Evolutionary conservation across 2,888 invertebrate genomes (phyloP), one percentile per base, ranked within the genome.

Genomic region (Trachelus stipa): DNA sequence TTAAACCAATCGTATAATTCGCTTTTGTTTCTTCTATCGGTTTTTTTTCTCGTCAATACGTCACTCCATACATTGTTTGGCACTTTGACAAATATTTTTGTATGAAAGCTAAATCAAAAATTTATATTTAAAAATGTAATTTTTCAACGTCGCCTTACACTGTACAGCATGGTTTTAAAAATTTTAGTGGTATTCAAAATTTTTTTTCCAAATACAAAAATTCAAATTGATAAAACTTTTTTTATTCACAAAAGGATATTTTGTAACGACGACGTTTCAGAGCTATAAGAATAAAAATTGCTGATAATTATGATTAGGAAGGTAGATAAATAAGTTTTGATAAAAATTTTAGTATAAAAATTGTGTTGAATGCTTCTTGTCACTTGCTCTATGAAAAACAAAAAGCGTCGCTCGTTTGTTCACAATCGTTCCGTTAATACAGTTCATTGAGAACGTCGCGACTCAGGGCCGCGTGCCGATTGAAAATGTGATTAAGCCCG

Each of bases 401-500:
- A 56, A 56, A 56, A 23, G 9, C 56, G 23, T 56, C 56, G 23
- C 56, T 56, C 56, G 23, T 56, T 56, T 56, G 56, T 56, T 56
- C 56, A 23, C 56, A 9, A 9, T 56, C 56, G 23, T 23, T 23
- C 4, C 35, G 69, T 30, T 34, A 33, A 40, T 73, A 33, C 73
- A 74, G 34, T 40, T 40, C 68, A 69, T 74, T 76, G 69, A 40
- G 69, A 40, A 68, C 68, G 71, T 78, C 77, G 40, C 40, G 40
- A 23, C 40, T 15, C 23, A 23, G 23, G 56, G 56, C 30, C 71
- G 79, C 77, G 76, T 77, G 79, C 75, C 76, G 81, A 78, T 81
- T 80, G 73, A 76, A 83, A 81, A 78, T 81, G 83, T 81, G 83
- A 84, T 85, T 85, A 84, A 81, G 79, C 76, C 68, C 75, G 30